These are phyloP conservation scores for Harmothoe impar DNA, from an alignment of 2,888 invertebrate species.

Conservation along the genomic window DNA sequence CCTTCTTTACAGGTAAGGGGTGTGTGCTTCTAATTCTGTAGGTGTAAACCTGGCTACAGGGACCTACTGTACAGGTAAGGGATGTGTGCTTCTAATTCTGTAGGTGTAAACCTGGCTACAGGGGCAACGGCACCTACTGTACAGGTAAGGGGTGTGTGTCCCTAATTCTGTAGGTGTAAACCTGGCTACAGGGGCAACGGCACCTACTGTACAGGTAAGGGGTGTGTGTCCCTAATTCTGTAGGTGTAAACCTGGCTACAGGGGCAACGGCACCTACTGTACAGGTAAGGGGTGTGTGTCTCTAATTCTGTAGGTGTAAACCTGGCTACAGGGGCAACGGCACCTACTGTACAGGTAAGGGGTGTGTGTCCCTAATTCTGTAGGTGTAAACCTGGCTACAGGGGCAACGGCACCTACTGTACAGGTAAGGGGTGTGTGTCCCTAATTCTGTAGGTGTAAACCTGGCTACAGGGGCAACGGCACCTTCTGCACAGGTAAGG, in stretches of 20 bases:
- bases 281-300: neutral
- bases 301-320: neutral
- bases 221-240: neutral
- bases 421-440: neutral
- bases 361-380: neutral
- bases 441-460: constrained; percentile 10
- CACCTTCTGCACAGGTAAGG: neutral
- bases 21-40: neutral
- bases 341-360: neutral
- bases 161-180: too few species aligned
- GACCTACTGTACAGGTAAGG: too few species aligned
- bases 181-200: neutral
- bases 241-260: neutral
- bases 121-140: neutral
- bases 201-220: neutral
- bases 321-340: constrained; percentile 5
- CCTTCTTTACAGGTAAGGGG: neutral
- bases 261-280: neutral
- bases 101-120: neutral
- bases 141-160: too few species aligned
- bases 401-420: neutral
- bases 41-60: neutral
- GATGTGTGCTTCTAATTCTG: constrained; percentile 19
- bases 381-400: neutral
- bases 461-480: constrained; percentile 2